These are phyloP conservation scores for Odontomachus brunneus DNA, from an alignment of 1,140 invertebrate genomes.

Conservation along the genomic window DNA sequence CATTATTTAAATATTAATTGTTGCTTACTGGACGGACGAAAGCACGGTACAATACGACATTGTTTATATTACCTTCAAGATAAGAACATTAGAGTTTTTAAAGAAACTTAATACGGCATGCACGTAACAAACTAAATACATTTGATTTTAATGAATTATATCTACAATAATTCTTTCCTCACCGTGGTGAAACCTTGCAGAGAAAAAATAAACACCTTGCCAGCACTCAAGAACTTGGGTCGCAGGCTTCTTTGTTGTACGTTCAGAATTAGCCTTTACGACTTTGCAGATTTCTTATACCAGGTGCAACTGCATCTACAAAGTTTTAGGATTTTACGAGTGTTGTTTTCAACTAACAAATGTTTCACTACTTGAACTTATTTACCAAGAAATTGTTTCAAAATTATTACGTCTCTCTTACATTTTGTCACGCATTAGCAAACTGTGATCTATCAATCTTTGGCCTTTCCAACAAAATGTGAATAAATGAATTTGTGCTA, in stretches of 20 bases:
- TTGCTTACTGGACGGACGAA: too few species aligned
- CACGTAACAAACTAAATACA: too few species aligned
- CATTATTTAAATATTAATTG: background rate
- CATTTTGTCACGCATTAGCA: slow-evolving; percentile 44
- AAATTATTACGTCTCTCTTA: slow-evolving; percentile 25
- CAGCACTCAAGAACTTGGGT: slow-evolving; percentile 21
- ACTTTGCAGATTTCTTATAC: slow-evolving; percentile 15
- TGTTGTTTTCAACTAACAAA: background rate
- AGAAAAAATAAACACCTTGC: slow-evolving; percentile 6
- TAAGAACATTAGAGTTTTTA: too few species aligned
- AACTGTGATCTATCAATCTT: slow-evolving; percentile 66
- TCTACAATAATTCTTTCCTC: too few species aligned
- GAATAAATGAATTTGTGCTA: slow-evolving; percentile 67
- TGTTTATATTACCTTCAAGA: too few species aligned
- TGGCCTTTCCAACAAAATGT: slow-evolving; percentile 66
- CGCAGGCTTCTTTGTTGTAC: slow-evolving; percentile 17
- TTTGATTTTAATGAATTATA: too few species aligned
- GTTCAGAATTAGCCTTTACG: slow-evolving; percentile 5
- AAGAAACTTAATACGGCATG: too few species aligned
- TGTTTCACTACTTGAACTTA: background rate
- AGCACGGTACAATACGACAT: too few species aligned
- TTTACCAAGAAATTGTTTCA: background rate
- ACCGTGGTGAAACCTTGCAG: too few species aligned
- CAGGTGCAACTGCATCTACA: slow-evolving; percentile 12
- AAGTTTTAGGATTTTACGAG: background rate